phyloP scores from a whole-genome alignment of 2,888 invertebrate genomes.

The Drosophila testacea region DNA sequence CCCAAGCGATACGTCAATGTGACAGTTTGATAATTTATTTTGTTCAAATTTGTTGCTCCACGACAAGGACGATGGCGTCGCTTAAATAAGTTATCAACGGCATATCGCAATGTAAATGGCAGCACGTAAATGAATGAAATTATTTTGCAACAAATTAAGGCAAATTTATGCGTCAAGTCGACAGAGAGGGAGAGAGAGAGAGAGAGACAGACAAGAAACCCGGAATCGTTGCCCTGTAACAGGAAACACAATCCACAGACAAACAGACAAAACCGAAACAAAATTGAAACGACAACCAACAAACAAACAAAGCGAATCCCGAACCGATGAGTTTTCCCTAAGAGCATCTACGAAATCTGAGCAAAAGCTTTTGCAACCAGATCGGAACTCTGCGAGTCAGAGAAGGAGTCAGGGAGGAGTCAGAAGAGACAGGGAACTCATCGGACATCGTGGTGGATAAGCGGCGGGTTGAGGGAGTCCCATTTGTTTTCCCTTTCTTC shows the following conservation, averaged over 20 bases:
- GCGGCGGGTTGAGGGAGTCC: conserved; percentile 3
- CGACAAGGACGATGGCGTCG: conserved; percentile 46
- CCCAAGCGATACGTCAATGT: conserved; percentile 75
- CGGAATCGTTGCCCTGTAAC: conserved; percentile 2
- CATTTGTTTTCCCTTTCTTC: conserved; percentile 29
- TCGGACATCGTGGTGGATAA: conserved; percentile 40
- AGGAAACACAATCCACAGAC: conserved; percentile 37
- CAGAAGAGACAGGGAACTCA: neutral
- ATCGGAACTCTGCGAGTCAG: conserved; percentile 43
- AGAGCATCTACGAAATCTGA: conserved; percentile 67
- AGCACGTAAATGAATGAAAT: conserved; percentile 82
- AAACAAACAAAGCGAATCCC: conserved; percentile 55
- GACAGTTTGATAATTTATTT: conserved; percentile 81
- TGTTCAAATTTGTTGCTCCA: conserved; percentile 75
- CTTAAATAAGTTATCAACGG: conserved; percentile 82
- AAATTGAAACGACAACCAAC: conserved; percentile 32
- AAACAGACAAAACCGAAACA: conserved; percentile 24
- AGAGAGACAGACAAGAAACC: conserved; percentile 1
- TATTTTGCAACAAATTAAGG: conserved; percentile 82
- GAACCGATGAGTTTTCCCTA: conserved; percentile 52
- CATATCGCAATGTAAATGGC: conserved; percentile 71
- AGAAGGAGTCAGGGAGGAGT: conserved; percentile 5
- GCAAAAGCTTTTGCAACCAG: conserved; percentile 65
- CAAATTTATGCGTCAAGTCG: conserved; percentile 78
- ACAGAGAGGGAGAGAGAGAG: conserved; percentile 23